phyloP scores from a whole-genome alignment of 2,113 vertebrate genomes.

The Junco hyemalis region DNA sequence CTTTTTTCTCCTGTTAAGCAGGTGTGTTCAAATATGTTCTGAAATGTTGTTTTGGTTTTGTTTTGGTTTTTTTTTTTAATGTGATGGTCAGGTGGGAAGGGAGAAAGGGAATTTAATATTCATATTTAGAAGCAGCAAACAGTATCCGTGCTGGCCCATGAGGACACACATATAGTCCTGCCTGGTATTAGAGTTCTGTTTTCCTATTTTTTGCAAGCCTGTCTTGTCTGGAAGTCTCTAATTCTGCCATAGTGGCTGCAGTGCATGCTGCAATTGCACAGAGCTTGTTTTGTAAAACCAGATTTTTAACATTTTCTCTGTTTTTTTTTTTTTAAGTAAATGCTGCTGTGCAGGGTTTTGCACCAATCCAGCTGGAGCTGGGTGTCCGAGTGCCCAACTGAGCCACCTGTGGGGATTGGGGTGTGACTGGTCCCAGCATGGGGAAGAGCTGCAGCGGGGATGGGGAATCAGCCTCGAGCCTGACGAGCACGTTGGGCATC shows the following conservation, averaged over 20 bases:
- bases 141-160: not conserved
- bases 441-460: rapidly evolving
- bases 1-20: not conserved
- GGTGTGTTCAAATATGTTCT: conserved; percentile 18
- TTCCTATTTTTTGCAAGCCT: not conserved
- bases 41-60: not conserved
- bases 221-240: not conserved
- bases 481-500: not conserved
- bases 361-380: not conserved
- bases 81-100: not conserved
- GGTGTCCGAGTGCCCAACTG: not conserved
- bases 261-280: not conserved
- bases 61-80: not conserved
- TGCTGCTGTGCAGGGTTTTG: not conserved
- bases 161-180: not conserved
- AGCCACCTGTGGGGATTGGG: rapidly evolving
- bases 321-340: not conserved
- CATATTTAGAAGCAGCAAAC: not conserved
- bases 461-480: not conserved
- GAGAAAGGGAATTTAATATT: not conserved
- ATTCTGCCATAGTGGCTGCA: not conserved
- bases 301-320: not conserved
- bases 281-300: not conserved
- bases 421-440: rapidly evolving
- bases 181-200: not conserved